Base-by-base conservation (phyloP, 2,888 invertebrate species). In the Chrysolina oricalcia region DNA sequence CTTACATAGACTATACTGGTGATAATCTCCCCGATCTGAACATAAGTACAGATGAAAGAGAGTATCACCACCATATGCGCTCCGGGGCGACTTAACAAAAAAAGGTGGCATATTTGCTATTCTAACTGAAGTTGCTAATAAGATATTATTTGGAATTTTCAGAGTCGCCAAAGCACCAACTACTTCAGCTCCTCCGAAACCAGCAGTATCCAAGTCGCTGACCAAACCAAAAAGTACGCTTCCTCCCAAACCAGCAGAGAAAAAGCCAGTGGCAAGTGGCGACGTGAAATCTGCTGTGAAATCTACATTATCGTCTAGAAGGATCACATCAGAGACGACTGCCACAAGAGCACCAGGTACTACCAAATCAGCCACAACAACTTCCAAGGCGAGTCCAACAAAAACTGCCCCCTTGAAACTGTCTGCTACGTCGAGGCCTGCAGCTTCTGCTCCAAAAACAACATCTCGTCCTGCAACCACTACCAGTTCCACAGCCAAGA, bases 191-290 rank as follows among this genome's bases (percentile, higher is more conserved):
- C 59, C 75, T 56, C 35, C 73, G 13, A 74, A 78, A 71, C 65
- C 80, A n/a, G 53, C 74, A 3, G 75, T 81, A 74, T 67, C 83
- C 21, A 81, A 87, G 43, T 76, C 86, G 71, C 84, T 68, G 66
- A 15, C 74, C 19, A 81, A 77, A 68, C 81, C 78, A 56, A 77
- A 84, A 64, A 69, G 84, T 13, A 21, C 79, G 43, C 46, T 83
- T 6, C 77, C 78, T n/a, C 73, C 81, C 41, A 79, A 83, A 73
- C 46, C 82, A 43, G 50, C 84, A 0, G 91, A 91, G 35, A 91
- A 90, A 83, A 92, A 92, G 83, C 89, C 92, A 0, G 85, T 91
- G 10, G 83, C 90, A 2, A 93, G 92, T 82, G 92, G 92, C 13
- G 92, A 92, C 67, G 88, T 87, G 0, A 91, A 91, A 83, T 85